These are phyloP conservation scores for Brachycybe producta DNA, from an alignment of 2,888 invertebrate genomes.

Conservation along the genomic window DNA sequence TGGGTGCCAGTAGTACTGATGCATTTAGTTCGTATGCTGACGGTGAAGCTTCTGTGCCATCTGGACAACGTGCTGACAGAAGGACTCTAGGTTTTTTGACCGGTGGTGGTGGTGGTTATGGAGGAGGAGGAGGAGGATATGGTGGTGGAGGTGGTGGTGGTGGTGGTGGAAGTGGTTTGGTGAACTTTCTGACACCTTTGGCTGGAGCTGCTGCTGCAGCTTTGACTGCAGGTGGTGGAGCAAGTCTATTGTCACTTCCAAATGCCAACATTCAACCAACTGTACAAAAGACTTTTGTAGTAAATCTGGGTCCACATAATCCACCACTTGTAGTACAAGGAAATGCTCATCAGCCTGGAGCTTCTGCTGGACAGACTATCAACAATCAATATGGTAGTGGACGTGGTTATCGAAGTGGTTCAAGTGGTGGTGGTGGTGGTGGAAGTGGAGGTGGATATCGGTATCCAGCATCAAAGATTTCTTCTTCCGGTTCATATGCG, in stretches of 20 bases:
- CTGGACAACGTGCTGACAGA: conserved; percentile 6
- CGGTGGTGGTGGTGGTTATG: conserved; percentile 5
- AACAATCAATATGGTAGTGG: background rate
- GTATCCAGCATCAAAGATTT: too few species aligned
- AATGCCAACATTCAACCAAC: conserved; percentile 17
- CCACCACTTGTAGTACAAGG: conserved; percentile 16
- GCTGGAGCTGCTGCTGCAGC: conserved; percentile 16
- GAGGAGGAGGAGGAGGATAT: background rate
- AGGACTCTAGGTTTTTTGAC: conserved; percentile 8
- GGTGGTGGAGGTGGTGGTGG: conserved; percentile 8
- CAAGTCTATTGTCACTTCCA: conserved; percentile 4
- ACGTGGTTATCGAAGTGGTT: background rate
- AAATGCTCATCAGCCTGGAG: conserved; percentile 15
- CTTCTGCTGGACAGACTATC: conserved; percentile 16
- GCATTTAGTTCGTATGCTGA: too few species aligned
- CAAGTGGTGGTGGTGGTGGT: background rate
- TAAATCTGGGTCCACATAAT: conserved; percentile 14
- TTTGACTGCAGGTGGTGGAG: conserved; percentile 7
- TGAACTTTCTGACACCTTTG: conserved; percentile 2
- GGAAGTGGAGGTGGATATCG: background rate
- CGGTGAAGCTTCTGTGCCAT: too few species aligned
- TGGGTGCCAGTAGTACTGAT: too few species aligned
- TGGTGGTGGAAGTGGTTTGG: background rate
- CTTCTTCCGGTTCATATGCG: too few species aligned
- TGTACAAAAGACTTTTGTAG: conserved; percentile 15